phyloP scores from a whole-genome alignment of 2,797 vertebrate genomes.

The Setipinna tenuifilis region DNA sequence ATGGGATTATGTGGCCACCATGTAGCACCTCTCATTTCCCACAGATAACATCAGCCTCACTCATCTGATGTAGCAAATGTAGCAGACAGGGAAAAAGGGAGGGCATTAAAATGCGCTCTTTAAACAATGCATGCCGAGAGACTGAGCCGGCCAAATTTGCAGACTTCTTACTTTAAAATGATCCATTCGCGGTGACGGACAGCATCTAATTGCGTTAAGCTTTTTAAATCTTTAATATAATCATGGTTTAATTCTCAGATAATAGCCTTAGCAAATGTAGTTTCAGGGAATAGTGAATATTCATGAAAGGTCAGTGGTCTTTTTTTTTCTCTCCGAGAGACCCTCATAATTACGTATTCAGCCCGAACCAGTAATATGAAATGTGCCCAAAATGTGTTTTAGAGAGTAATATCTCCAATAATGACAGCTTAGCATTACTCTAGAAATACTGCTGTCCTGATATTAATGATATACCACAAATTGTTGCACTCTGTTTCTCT shows the following conservation, averaged over 20 bases:
- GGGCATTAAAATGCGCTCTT: background rate
- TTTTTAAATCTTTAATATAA: conserved; percentile 23
- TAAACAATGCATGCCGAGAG: background rate
- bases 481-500: background rate
- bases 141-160: background rate
- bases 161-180: background rate
- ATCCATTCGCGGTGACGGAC: background rate
- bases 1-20: background rate
- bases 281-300: conserved; percentile 25
- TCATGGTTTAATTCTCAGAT: conserved; percentile 20
- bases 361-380: background rate
- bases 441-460: background rate
- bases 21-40: background rate
- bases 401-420: background rate
- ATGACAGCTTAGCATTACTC: background rate
- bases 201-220: conserved; percentile 23
- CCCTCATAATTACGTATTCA: conserved; percentile 18
- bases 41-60: background rate
- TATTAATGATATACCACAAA: background rate
- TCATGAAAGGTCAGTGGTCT: conserved; percentile 12
- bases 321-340: background rate
- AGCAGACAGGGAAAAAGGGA: background rate
- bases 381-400: background rate
- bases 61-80: background rate
- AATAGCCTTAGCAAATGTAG: conserved; percentile 23